Evolutionary conservation across 1,140 invertebrate genomes (phyloP), one percentile per base, ranked within the genome.

Genomic region (Gryon sp.): DNA sequence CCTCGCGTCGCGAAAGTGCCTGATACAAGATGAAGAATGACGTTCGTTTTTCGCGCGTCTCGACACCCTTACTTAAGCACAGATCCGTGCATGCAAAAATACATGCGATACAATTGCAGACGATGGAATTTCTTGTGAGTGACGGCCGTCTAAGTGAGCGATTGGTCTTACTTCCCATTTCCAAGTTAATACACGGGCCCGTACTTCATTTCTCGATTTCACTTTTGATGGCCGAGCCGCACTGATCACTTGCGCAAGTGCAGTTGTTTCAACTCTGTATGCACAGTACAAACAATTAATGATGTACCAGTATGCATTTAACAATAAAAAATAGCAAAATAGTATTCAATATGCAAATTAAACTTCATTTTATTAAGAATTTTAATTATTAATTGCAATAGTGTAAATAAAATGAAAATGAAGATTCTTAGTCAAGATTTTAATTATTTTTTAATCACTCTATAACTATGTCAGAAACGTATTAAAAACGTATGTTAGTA

Each of bases 201-300:
- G 22, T 24, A 3, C 7, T 24, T 7, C 76, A 80, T 81, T 80
- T 84, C 79, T 76, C 82, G 82, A 84, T 85, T 85, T 85, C 83
- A 85, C 83, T 85, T 85, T 85, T 84, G 78, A 75, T 82, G 82
- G 82, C 80, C 83, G 60, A 48, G 72, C 59, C 69, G 48, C 74
- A 60, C 66, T 55, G 60, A 66, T 63, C 66, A 4, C 22, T 24
- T 24, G 22, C 22, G 22, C 22, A 24, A 24, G 22, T 7, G 22
- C 22, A 24, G n/a, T n/a, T n/a, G n/a, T n/a, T n/a, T n/a, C n/a
- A n/a, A n/a, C n/a, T n/a, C n/a, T n/a, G n/a, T n/a, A n/a, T n/a
- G n/a, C n/a, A n/a, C n/a, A n/a, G n/a, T n/a, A n/a, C n/a, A n/a
- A n/a, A n/a, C n/a, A n/a, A n/a, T n/a, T n/a, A n/a, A n/a, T n/a